Evolutionary conservation across 2,113 vertebrate genomes (phyloP).

Genomic region (Silurus meridionalis): DNA sequence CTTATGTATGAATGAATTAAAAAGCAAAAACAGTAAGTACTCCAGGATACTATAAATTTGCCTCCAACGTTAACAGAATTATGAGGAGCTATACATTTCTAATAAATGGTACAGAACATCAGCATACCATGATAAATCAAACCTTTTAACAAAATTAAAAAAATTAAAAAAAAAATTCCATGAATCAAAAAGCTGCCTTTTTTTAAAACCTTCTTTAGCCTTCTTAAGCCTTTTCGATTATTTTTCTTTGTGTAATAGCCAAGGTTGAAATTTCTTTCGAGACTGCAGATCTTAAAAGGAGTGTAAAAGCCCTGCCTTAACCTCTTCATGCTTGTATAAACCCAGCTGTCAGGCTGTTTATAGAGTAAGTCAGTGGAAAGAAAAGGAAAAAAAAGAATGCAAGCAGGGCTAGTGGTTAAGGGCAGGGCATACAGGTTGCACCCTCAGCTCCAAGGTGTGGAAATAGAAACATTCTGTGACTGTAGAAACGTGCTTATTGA

Average conservation of each 20-base stretch:
- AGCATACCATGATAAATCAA: not conserved
- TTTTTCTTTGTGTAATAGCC: not conserved
- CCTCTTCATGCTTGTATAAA: slow-evolving; percentile 1
- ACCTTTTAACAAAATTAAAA: not conserved
- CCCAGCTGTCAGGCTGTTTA: slow-evolving; percentile 40
- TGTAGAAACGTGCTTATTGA: slow-evolving; percentile 16
- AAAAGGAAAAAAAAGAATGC: slow-evolving; percentile 26
- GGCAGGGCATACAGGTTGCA: slow-evolving; percentile 26
- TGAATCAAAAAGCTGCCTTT: not conserved
- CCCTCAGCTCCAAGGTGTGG: slow-evolving; percentile 12
- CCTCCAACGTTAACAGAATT: not conserved
- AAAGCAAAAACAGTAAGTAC: not conserved
- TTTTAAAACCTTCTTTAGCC: not conserved
- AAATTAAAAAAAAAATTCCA: not conserved
- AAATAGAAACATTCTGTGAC: slow-evolving; percentile 38
- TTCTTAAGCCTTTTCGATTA: not conserved
- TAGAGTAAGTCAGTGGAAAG: slow-evolving; percentile 42
- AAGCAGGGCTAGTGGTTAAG: slow-evolving; percentile 24
- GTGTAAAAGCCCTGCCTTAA: slow-evolving; percentile 4
- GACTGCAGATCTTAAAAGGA: not conserved
- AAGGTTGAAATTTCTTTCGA: not conserved
- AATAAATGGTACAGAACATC: not conserved
- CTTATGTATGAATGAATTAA: not conserved
- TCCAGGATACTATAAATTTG: not conserved
- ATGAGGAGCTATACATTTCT: not conserved